Evolutionary conservation across 2,888 invertebrate genomes (phyloP).

Genomic region (Chymomyza caudatula): DNA sequence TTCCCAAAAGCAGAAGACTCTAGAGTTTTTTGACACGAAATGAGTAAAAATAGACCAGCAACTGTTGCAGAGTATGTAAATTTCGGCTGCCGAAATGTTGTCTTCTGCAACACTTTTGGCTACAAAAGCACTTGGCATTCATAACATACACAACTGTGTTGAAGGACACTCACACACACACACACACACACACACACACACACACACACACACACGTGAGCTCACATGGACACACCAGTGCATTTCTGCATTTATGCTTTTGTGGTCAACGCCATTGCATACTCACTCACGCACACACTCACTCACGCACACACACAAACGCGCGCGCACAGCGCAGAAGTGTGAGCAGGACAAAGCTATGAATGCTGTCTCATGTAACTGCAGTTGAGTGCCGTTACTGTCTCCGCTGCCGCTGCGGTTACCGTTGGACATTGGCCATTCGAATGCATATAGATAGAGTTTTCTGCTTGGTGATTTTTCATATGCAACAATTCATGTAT

Average conservation of each 20-base stretch:
- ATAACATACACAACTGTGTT: background rate
- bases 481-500: slow-evolving; percentile 55
- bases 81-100: slow-evolving; percentile 7
- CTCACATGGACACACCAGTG: background rate
- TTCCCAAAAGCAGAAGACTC: too few species aligned
- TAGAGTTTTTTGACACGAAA: too few species aligned
- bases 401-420: background rate
- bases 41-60: too few species aligned
- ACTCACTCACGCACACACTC: slow-evolving; percentile 1
- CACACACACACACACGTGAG: background rate
- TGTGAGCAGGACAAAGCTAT: background rate
- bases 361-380: background rate
- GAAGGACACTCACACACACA: background rate
- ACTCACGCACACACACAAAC: slow-evolving; percentile 3
- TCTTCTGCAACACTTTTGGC: slow-evolving; percentile 13
- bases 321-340: background rate
- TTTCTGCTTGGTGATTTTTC: slow-evolving; percentile 56
- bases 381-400: background rate
- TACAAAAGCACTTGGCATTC: slow-evolving; percentile 46
- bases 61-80: background rate
- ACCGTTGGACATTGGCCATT: slow-evolving; percentile 36
- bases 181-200: background rate
- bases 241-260: slow-evolving; percentile 50
- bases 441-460: slow-evolving; percentile 49
- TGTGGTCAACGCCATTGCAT: slow-evolving; percentile 46